Evolutionary conservation across 2,888 invertebrate genomes (phyloP), one percentile per base, ranked within the genome.

Genomic region (Heterodera filipjevi): DNA sequence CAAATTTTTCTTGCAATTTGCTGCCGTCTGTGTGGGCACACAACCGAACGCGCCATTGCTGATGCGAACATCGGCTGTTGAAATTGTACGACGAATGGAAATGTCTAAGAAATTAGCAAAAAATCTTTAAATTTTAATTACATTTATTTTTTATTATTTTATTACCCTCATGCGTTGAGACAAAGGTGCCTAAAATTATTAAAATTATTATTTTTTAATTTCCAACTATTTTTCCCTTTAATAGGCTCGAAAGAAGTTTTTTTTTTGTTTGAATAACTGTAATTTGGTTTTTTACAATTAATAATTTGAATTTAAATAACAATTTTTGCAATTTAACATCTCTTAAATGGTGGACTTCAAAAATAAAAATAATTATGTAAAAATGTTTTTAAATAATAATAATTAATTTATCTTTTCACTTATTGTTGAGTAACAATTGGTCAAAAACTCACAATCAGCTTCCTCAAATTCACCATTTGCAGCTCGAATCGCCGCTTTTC

Each of bases 31-130:
- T 33, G 85, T 83, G 30, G 88, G 84, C 32, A 84, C 87, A 79
- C 89, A 89, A 27, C 87, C 87, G 77, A 87, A 87, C 66, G 88
- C 85, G 73, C 83, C 85, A 77, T 87, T 89, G 46, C 84, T 86
- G 71, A 85, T 82, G 14, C 87, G 82, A 12, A 89, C 85, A 72
- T 89, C 89, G 46, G 85, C 84, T 35, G 86, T 85, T 1, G 88
- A 89, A 30, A 89, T 79, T 1, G 87, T 86, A 66, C 85, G 77
- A 33, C 87, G 80, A 32, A 81, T 79, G n/a, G 82, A 77, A 30
- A 77, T 80, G 70, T 80, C 80, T 80, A 14, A 22, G 19, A 64
- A 59, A 59, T 32, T n/a, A 8, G 12, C 19, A 27, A 3, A 27
- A 73, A 14, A 33, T 35, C 0, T n/a, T 27, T 30, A 10, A 27